Percentiles rank a stretch among this genome's conserved stretches.
Evolutionary conservation across 2,888 invertebrate genomes (phyloP).

Genomic region (Stegana nigrithorax): DNA sequence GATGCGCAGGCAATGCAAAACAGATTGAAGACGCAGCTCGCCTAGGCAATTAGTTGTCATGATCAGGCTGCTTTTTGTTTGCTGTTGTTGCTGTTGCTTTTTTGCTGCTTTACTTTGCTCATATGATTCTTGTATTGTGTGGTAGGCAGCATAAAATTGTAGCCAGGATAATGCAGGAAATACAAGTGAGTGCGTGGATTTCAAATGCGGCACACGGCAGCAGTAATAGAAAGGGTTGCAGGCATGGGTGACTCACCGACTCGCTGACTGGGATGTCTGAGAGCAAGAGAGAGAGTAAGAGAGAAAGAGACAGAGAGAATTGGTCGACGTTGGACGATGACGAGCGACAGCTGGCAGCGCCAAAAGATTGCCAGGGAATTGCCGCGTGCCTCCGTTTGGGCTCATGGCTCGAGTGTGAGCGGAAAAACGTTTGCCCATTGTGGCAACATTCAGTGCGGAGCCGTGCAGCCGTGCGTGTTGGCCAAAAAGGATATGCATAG

Average conservation of each 20-base stretch:
- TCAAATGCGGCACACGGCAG: not conserved
- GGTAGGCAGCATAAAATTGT: not conserved
- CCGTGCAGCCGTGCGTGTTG: not conserved
- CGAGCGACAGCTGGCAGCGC: conserved; percentile 13
- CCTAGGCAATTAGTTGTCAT: conserved; percentile 3
- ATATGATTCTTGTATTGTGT: no score
- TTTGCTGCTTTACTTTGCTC: no score
- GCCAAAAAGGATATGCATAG: conserved; percentile 9
- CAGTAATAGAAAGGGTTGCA: not conserved
- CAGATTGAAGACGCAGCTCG: not conserved
- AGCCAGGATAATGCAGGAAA: not conserved
- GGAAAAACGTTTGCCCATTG: conserved; percentile 16
- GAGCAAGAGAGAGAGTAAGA: no score
- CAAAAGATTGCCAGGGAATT: not conserved
- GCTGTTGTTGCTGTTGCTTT: no score
- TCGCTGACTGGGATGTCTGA: no score
- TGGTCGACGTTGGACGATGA: conserved; percentile 5
- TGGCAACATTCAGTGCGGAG: not conserved
- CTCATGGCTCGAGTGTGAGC: conserved; percentile 19
- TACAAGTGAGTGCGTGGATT: not conserved
- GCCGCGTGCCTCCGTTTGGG: not conserved
- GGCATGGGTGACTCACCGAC: not conserved
- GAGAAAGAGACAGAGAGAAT: no score
- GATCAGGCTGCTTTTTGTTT: not conserved
- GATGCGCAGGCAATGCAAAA: not conserved